phyloP scores from a whole-genome alignment of 2,888 invertebrate genomes.

The Galerucella nymphaeae region DNA sequence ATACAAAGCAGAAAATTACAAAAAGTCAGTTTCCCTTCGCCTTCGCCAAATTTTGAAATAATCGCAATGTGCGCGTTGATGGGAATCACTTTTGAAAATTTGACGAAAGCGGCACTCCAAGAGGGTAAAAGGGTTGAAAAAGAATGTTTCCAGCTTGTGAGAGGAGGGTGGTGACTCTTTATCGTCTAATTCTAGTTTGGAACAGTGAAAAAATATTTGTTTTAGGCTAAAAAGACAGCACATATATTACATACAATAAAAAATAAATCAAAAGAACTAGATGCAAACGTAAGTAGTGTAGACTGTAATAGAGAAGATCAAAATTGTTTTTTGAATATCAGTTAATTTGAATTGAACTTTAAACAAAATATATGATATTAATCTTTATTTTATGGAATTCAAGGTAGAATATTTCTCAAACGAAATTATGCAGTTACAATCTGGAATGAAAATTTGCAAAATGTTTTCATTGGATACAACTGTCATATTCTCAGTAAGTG shows the following conservation, averaged over 20 bases:
- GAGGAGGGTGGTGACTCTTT: too few relatives aligned
- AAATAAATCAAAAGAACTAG: neutral
- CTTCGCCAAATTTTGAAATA: too few relatives aligned
- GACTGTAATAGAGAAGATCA: neutral
- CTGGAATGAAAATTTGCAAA: neutral
- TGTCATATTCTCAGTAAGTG: slow-evolving; percentile 6
- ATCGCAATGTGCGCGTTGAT: too few relatives aligned
- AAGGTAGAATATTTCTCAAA: slow-evolving; percentile 12
- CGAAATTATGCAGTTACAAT: slow-evolving; percentile 6
- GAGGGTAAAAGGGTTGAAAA: too few relatives aligned
- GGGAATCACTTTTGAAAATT: too few relatives aligned
- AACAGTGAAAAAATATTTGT: neutral
- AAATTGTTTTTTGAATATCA: too few relatives aligned
- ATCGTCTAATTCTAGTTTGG: too few relatives aligned
- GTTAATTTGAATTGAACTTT: too few relatives aligned
- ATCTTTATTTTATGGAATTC: neutral
- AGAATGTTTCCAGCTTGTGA: too few relatives aligned
- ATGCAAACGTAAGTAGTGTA: neutral
- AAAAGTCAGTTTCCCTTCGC: too few relatives aligned
- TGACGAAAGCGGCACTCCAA: too few relatives aligned
- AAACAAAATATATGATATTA: neutral
- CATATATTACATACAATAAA: slow-evolving; percentile 6
- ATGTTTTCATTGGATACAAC: slow-evolving; percentile 7
- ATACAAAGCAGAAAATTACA: too few relatives aligned
- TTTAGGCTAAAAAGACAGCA: neutral